These are phyloP conservation scores for Rhagoletis zephyria DNA, from an alignment of 1,140 invertebrate species.

Conservation along the genomic window DNA sequence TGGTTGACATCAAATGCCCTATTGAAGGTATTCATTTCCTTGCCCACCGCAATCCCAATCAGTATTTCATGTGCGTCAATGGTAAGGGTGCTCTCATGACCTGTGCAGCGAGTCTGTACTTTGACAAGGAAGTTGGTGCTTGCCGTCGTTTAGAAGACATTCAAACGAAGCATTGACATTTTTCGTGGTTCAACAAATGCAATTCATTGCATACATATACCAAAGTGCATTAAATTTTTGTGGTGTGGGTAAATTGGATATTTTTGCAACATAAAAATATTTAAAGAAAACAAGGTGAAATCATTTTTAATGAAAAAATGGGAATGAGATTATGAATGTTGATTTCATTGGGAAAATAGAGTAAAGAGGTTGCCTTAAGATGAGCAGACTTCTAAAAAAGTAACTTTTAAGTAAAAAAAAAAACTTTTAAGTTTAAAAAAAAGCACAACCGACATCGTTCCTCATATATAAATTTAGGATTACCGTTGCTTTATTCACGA, in stretches of 20 bases:
- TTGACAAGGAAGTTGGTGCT: not conserved
- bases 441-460: no score
- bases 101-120: constrained; percentile 40
- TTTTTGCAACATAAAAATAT: not conserved
- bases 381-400: no score
- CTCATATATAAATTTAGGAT: no score
- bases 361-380: no score
- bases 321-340: no score
- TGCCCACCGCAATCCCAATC: not conserved
- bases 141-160: constrained; percentile 30
- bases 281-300: no score
- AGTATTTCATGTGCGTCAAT: constrained; percentile 56
- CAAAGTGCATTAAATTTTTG: not conserved
- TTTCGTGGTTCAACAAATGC: not conserved
- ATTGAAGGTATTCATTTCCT: constrained; percentile 17
- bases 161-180: not conserved
- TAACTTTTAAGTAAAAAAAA: no score
- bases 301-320: no score
- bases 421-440: no score
- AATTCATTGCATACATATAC: not conserved
- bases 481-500: no score
- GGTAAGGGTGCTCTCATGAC: constrained; percentile 49
- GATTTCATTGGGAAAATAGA: no score
- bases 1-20: constrained; percentile 53
- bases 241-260: not conserved